Conservation (phyloP, 37 sponge, comb jelly and placozoan species). For the Axinella damicornis region DNA sequence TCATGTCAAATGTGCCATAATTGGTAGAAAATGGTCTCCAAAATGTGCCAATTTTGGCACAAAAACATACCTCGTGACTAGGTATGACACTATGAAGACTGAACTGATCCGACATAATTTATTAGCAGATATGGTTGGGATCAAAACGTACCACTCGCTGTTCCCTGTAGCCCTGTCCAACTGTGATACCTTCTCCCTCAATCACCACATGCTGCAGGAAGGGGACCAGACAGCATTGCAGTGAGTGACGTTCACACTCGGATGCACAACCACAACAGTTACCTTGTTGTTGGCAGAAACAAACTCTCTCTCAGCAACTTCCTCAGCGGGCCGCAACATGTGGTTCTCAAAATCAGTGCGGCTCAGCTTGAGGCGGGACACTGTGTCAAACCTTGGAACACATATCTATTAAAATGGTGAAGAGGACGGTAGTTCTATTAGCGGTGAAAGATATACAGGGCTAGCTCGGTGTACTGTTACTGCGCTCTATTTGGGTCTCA, state of each 20-base stretch:
- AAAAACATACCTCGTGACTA: no score
- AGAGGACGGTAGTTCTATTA: no score
- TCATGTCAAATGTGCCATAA: no score
- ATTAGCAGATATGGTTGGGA: no score
- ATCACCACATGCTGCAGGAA: constrained; percentile 57
- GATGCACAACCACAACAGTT: background rate
- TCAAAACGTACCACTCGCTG: constrained; percentile 37
- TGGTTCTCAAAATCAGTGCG: constrained; percentile 86
- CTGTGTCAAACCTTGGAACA: constrained; percentile 76
- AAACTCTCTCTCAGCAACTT: constrained; percentile 13
- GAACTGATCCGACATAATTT: no score
- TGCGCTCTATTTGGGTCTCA: constrained; percentile 57
- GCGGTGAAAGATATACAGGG: no score
- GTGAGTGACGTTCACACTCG: no score
- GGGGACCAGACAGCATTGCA: background rate
- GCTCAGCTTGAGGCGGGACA: constrained; percentile 52
- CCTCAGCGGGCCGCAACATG: constrained; percentile 32
- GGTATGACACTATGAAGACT: no score
- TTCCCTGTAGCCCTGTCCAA: constrained; percentile 79
- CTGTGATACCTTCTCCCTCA: constrained; percentile 40
- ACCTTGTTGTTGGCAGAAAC: constrained; percentile 64
- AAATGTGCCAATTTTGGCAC: no score
- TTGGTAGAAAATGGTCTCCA: no score
- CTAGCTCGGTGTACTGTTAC: background rate
- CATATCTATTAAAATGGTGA: constrained; percentile 55